Conservation (phyloP, 2,888 invertebrate species). For the Papilio protenor region DNA sequence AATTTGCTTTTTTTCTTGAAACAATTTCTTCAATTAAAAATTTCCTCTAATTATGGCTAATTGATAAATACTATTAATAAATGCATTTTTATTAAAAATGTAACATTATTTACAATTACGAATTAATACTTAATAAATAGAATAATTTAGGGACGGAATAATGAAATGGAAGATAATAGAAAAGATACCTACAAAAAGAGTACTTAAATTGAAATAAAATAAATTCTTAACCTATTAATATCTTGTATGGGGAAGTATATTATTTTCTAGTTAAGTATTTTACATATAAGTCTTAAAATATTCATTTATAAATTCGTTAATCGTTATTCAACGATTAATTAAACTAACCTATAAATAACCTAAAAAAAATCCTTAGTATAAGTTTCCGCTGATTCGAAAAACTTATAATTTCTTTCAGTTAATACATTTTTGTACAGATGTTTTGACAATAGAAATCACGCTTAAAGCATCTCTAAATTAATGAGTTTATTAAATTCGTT, state of each 20-base stretch:
- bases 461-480: neutral
- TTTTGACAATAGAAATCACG: neutral
- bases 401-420: neutral
- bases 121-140: constrained; percentile 23
- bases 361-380: neutral
- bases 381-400: neutral
- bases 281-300: constrained; percentile 19
- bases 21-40: constrained; percentile 38
- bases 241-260: neutral
- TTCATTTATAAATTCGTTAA: constrained; percentile 29
- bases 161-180: constrained; percentile 2
- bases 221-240: constrained; percentile 4
- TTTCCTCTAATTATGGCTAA: constrained; percentile 64
- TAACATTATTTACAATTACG: constrained; percentile 42
- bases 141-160: constrained; percentile 41
- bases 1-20: constrained; percentile 27
- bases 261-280: constrained; percentile 18
- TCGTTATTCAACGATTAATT: neutral
- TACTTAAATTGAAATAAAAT: too few species aligned
- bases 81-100: constrained; percentile 59
- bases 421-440: neutral
- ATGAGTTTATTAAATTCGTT: constrained; percentile 8
- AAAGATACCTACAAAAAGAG: neutral
- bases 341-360: neutral
- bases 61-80: constrained; percentile 68